Percentiles rank a stretch among this genome's conserved stretches.
Conservation (phyloP, 2,888 invertebrate genomes). For the Sarcophaga caerulescens region DNA sequence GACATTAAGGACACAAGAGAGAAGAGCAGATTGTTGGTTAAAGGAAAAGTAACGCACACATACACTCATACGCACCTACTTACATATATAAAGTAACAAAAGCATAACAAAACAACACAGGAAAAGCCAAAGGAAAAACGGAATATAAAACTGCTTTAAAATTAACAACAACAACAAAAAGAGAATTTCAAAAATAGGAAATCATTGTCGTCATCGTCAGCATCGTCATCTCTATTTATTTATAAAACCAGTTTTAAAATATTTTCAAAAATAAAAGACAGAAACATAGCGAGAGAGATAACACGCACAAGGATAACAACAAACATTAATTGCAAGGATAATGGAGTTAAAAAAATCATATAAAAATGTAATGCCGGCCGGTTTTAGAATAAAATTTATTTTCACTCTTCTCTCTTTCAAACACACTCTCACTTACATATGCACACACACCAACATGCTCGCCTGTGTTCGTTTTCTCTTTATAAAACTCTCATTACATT, state of each 20-base stretch:
- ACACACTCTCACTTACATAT: neutral
- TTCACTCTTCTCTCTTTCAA: slow-evolving; percentile 19
- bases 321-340: slow-evolving; percentile 56
- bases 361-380: slow-evolving; percentile 58
- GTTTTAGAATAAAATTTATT: slow-evolving; percentile 62
- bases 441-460: neutral
- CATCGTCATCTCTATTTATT: slow-evolving; percentile 53
- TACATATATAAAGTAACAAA: slow-evolving; percentile 18
- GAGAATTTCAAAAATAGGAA: slow-evolving; percentile 25
- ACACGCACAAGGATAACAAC: slow-evolving; percentile 28
- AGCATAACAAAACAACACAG: slow-evolving; percentile 7
- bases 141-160: neutral
- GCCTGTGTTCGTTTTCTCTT: neutral
- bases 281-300: slow-evolving; percentile 3
- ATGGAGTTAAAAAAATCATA: slow-evolving; percentile 46
- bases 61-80: slow-evolving; percentile 1
- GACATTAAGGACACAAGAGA: neutral
- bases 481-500: slow-evolving; percentile 33
- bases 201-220: slow-evolving; percentile 48
- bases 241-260: slow-evolving; percentile 21
- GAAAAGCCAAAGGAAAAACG: slow-evolving; percentile 7
- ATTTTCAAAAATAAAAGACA: neutral
- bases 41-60: slow-evolving; percentile 31
- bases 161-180: neutral
- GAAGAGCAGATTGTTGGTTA: slow-evolving; percentile 57